Conservation (phyloP, 2,888 invertebrate species). For the Drosophila kuntzei region DNA sequence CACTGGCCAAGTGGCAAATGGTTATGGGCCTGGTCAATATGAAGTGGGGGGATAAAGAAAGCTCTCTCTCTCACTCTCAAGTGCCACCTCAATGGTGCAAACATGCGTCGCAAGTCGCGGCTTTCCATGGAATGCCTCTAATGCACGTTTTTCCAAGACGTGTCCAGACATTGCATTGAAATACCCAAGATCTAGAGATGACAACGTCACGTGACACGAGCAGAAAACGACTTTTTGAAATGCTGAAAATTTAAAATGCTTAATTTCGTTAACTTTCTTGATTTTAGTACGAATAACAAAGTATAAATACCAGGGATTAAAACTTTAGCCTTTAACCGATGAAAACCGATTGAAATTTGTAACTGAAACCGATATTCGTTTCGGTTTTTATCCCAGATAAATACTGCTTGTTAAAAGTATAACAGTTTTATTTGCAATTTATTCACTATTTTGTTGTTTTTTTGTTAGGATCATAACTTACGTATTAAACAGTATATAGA, state of each 20-base stretch:
- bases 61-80: constrained; percentile 7
- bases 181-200: constrained; percentile 19
- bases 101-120: constrained; percentile 28
- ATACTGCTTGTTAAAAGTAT: neutral
- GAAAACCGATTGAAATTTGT: no score
- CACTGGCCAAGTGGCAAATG: constrained; percentile 35
- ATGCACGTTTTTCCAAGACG: constrained; percentile 47
- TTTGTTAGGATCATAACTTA: neutral
- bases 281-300: neutral
- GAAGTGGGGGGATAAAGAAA: constrained; percentile 25
- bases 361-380: no score
- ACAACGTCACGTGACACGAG: constrained; percentile 1
- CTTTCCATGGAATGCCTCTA: constrained; percentile 49
- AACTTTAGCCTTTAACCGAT: no score
- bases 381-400: no score
- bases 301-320: no score
- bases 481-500: neutral
- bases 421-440: no score
- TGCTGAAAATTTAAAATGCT: neutral
- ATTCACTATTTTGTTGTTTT: no score
- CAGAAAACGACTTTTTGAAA: no score
- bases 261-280: neutral
- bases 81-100: constrained; percentile 22
- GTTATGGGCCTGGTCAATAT: constrained; percentile 8
- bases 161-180: constrained; percentile 44